These are phyloP conservation scores for Rhyzopertha dominica DNA, from an alignment of 1,140 invertebrate genomes.

Conservation along the genomic window DNA sequence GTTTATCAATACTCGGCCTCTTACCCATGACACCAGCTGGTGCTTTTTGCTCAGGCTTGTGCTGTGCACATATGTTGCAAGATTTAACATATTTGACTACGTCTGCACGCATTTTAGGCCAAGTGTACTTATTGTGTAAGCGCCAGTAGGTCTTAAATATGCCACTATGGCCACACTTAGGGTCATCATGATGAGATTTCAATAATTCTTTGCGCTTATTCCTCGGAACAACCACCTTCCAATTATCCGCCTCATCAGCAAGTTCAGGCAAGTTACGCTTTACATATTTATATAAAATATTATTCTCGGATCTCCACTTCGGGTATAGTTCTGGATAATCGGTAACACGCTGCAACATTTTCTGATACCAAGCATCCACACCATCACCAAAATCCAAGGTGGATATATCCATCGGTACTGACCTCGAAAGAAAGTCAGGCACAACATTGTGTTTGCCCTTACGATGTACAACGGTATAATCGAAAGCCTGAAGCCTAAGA, in stretches of 20 bases:
- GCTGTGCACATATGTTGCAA: slow-evolving; percentile 1
- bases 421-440: slow-evolving; percentile 1
- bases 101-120: slow-evolving; percentile 17
- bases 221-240: slow-evolving; percentile 7
- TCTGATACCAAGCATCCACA: not conserved
- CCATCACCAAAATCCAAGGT: slow-evolving; percentile 3
- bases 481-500: slow-evolving; percentile 35
- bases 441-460: slow-evolving; percentile 38
- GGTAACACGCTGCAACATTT: not conserved
- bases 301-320: slow-evolving; percentile 2
- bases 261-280: not conserved
- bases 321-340: not conserved
- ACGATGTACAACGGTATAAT: slow-evolving; percentile 31
- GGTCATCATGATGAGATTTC: slow-evolving; percentile 1
- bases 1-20: not conserved
- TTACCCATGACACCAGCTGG: slow-evolving; percentile 1
- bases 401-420: not conserved
- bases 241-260: not conserved
- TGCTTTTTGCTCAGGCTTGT: slow-evolving; percentile 7
- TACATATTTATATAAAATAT: slow-evolving; percentile 6
- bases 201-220: slow-evolving; percentile 5
- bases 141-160: slow-evolving; percentile 6
- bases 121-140: slow-evolving; percentile 9
- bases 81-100: slow-evolving; percentile 5
- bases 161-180: slow-evolving; percentile 5